These are phyloP conservation scores for Caenorhabditis remanei DNA, from an alignment of 1,140 invertebrate species.

Conservation along the genomic window DNA sequence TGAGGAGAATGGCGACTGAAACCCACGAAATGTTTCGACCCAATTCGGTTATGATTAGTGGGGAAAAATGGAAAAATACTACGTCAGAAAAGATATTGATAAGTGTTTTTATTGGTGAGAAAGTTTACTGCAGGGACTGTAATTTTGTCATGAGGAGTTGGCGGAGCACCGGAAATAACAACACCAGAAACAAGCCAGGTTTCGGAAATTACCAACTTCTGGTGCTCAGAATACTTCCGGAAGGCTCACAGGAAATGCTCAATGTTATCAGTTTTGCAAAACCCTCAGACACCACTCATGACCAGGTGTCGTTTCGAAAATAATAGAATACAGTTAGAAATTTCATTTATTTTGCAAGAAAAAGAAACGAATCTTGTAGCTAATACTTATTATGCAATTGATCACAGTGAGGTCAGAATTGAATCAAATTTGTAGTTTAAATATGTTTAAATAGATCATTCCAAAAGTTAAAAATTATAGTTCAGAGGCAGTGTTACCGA, in stretches of 20 bases:
- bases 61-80: no score
- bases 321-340: background rate
- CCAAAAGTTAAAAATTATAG: background rate
- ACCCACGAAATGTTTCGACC: background rate
- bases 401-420: constrained; percentile 32
- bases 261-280: no score
- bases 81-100: no score
- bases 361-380: background rate
- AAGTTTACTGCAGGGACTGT: no score
- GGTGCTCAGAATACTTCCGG: no score
- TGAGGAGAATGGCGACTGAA: no score
- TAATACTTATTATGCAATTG: constrained; percentile 19
- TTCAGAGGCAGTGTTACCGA: background rate
- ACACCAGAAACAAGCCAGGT: background rate
- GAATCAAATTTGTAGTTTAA: constrained; percentile 1
- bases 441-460: background rate
- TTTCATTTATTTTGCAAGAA: background rate
- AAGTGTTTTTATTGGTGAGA: background rate
- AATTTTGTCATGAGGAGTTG: no score
- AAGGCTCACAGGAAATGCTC: no score
- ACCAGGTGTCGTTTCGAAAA: no score
- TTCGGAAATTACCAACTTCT: no score
- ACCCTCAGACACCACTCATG: no score
- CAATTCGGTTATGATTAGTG: no score
- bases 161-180: background rate